Conservation (phyloP, 1,140 invertebrate species). For the Drosophila sproati region DNA sequence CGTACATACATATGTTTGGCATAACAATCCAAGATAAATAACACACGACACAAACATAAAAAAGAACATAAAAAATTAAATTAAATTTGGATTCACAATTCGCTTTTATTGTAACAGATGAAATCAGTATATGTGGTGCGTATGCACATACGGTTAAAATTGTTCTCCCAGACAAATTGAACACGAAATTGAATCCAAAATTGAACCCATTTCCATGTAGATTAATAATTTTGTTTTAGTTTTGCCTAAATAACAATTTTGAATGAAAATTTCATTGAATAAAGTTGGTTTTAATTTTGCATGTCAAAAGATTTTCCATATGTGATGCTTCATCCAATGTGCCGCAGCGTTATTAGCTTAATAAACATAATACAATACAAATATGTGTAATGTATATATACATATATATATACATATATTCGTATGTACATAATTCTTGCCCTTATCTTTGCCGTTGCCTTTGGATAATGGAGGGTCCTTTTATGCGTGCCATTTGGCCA, state of each 20-base stretch:
- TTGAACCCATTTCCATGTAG: too few species aligned
- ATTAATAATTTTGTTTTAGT: neutral
- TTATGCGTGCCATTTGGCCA: constrained; percentile 32
- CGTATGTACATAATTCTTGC: constrained; percentile 1
- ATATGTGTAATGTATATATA: neutral
- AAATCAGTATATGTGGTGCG: constrained; percentile 5
- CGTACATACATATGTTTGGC: neutral
- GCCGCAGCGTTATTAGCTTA: neutral
- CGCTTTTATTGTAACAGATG: constrained; percentile 27
- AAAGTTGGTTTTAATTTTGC: too few species aligned
- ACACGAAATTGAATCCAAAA: too few species aligned
- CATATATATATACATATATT: neutral
- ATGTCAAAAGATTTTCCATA: too few species aligned
- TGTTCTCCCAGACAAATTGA: too few species aligned
- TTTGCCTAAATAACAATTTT: too few species aligned
- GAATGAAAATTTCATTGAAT: too few species aligned
- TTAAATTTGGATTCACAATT: constrained; percentile 28
- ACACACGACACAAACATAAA: neutral
- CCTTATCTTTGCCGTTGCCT: neutral
- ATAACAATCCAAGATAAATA: constrained; percentile 3
- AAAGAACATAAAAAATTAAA: constrained; percentile 26
- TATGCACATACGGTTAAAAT: neutral
- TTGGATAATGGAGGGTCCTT: neutral
- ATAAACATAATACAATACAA: constrained; percentile 3
- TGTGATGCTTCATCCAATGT: neutral